These are phyloP conservation scores for Colius striatus DNA, from an alignment of 2,113 vertebrate genomes.

Conservation along the genomic window DNA sequence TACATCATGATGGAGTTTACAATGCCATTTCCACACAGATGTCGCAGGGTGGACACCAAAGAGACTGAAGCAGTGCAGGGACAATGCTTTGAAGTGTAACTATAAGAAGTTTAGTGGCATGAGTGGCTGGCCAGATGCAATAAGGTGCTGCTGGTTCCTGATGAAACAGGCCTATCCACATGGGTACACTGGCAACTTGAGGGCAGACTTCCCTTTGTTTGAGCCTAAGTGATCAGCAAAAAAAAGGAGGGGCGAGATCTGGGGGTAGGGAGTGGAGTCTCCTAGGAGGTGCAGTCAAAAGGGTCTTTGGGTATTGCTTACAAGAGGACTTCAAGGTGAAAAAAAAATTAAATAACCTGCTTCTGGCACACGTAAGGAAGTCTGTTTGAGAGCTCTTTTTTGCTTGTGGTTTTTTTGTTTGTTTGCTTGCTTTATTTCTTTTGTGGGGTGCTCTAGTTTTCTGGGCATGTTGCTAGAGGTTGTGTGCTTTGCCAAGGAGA, in stretches of 20 bases:
- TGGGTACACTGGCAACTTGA: background rate
- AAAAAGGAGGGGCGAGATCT: background rate
- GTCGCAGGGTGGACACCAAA: background rate
- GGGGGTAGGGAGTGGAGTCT: background rate
- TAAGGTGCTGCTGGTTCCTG: background rate
- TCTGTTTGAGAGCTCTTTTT: background rate
- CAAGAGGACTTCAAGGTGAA: background rate
- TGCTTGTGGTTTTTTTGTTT: background rate
- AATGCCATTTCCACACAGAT: background rate
- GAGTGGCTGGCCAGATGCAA: background rate
- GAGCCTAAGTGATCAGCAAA: background rate
- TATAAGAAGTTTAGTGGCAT: background rate
- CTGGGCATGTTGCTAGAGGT: background rate
- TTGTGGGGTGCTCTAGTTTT: background rate
- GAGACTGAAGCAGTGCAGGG: background rate
- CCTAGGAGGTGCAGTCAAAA: background rate
- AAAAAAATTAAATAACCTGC: background rate
- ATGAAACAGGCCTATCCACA: background rate
- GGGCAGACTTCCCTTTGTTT: background rate
- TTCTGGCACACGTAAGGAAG: background rate
- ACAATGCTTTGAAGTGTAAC: background rate
- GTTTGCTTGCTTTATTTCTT: slow-evolving; percentile 1
- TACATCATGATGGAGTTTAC: background rate
- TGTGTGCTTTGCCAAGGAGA: background rate
- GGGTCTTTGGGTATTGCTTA: background rate